Base-by-base conservation (phyloP, 2,888 invertebrate genomes). In the Macrosiphum euphorbiae region DNA sequence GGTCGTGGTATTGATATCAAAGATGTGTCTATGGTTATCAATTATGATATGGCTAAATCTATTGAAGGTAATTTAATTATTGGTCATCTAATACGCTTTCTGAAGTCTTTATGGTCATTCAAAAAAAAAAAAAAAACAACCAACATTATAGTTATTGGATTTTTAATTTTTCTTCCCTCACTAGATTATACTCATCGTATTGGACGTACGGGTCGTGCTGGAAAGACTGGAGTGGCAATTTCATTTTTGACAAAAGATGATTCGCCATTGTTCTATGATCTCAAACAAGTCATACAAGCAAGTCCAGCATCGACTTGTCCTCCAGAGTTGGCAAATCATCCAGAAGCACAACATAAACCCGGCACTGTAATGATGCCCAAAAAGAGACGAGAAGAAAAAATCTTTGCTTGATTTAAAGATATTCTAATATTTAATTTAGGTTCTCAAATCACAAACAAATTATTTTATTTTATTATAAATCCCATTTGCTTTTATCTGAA, bases 1-100 rank as follows among this genome's bases (percentile, higher is more conserved):
- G 99, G 99, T 95, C 98, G 99, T 97, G 99, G 99, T 98, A 99
- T 99, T 95, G 99, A 99, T 96, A 99, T 99, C 96, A 99, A 99
- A 96, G 99, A 99, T 96, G 99, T 99, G 5, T 99, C 99, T 16
- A 97, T 99, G 96, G 99, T 99, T 95, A 98, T 99, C 95, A 99
- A 99, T 96, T 99, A 99, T 95, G 99, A 99, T 96, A 99, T 99
- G 99, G 99, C 99, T 0, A 99, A 99, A 96, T 97, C 98, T 41
- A 99, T 99, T 95, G 99, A 99, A 97, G 97, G 97, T 97, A 96
- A 55, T 88, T 67, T 35, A 41, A 26, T 58, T 47, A 47, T 47
- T 58, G 58, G 26, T 58, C 26, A 26, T 58, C 58, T 58, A 58
- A 91, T 86, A 50, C 3, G 26, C 58, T 67, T 52, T 35, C 44